Evolutionary conservation across 2,797 vertebrate species (phyloP).

Genomic region (Anguilla obscura): DNA sequence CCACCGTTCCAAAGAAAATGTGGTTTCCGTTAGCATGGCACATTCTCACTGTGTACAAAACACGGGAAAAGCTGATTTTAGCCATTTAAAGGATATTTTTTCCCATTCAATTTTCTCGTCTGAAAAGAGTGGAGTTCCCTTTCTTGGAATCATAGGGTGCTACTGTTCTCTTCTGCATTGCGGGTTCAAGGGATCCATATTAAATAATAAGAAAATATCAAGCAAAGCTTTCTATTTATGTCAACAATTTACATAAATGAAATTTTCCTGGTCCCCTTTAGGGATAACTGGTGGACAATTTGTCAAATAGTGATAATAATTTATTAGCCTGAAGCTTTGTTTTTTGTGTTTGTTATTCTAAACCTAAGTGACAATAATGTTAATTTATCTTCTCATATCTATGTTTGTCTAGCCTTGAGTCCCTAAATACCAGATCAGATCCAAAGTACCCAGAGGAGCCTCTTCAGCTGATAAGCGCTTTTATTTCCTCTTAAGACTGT

Average conservation of each 20-base stretch:
- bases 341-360: not conserved
- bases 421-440: conserved; percentile 45
- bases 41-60: not conserved
- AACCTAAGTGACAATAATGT: not conserved
- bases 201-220: no score
- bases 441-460: conserved; percentile 39
- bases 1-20: not conserved
- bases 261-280: no score
- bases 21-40: not conserved
- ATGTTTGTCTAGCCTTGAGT: conserved; percentile 42
- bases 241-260: not conserved
- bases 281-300: not conserved
- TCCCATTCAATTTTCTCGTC: not conserved
- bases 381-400: not conserved
- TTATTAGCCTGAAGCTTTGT: not conserved
- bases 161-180: no score
- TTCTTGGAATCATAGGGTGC: not conserved
- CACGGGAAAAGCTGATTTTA: not conserved
- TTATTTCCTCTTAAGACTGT: conserved; percentile 38
- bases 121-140: not conserved
- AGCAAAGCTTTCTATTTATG: no score
- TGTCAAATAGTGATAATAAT: not conserved
- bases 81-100: not conserved
- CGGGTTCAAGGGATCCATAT: no score
- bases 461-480: conserved; percentile 42